phyloP scores from a whole-genome alignment of 2,113 vertebrate genomes.

The Gymnogyps californianus region DNA sequence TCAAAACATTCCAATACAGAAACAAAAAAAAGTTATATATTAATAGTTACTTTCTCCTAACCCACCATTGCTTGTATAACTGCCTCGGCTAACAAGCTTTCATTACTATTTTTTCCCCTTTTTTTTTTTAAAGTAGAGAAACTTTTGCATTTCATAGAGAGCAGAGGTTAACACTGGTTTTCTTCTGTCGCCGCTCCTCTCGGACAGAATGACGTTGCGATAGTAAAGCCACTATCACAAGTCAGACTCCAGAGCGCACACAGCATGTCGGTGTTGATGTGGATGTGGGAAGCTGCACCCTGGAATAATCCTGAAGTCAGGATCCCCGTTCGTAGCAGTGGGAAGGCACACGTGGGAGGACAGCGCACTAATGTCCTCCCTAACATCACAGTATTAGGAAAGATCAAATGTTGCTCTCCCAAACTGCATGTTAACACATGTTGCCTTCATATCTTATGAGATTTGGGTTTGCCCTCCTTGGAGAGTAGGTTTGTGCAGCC shows the following conservation, averaged over 20 bases:
- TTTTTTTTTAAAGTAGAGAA: not conserved
- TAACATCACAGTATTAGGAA: not conserved
- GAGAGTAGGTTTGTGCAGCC: not conserved
- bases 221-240: not conserved
- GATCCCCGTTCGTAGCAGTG: fast-evolving
- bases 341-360: not conserved
- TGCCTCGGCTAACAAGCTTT: not conserved
- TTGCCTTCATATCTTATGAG: not conserved
- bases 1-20: not conserved
- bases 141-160: not conserved
- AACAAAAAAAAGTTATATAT: not conserved
- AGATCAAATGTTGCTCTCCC: not conserved
- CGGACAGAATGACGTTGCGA: fast-evolving
- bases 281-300: not conserved
- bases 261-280: fast-evolving
- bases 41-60: not conserved
- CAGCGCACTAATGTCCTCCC: too few relatives aligned
- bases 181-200: not conserved
- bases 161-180: fast-evolving
- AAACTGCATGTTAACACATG: fast-evolving
- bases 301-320: not conserved
- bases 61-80: not conserved
- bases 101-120: not conserved
- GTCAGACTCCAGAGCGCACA: not conserved
- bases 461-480: not conserved